phyloP scores from a whole-genome alignment of 2,113 vertebrate species.

The Ciconia stormi region DNA sequence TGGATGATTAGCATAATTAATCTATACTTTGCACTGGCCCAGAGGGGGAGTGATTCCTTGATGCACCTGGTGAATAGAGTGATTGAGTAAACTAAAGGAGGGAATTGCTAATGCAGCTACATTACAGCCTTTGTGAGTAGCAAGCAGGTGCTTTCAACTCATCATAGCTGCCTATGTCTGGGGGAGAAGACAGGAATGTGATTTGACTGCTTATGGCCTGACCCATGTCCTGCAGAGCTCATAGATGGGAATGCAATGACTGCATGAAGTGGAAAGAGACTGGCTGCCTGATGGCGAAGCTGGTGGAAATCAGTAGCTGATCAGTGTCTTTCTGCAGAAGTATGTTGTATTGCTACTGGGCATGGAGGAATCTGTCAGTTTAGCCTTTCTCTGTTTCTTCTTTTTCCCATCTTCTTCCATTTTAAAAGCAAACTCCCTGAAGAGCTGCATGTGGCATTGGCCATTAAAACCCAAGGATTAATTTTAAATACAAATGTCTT shows the following conservation, averaged over 20 bases:
- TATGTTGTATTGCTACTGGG: neutral
- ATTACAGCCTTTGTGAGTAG: neutral
- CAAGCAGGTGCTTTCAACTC: neutral
- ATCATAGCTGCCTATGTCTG: neutral
- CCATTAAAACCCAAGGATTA: neutral
- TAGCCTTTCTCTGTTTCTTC: neutral
- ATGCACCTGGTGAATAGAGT: conserved; percentile 1
- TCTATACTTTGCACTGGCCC: neutral
- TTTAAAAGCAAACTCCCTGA: neutral
- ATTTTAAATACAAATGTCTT: neutral
- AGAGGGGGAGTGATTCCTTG: neutral
- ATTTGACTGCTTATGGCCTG: neutral
- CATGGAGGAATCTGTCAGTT: neutral
- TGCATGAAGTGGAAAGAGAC: neutral
- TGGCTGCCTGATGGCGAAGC: neutral
- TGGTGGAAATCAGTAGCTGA: neutral
- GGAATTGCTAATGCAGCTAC: neutral
- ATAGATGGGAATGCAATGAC: neutral
- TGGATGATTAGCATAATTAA: conserved; percentile 51
- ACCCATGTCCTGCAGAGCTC: neutral
- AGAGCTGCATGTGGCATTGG: neutral
- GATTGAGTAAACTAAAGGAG: conserved; percentile 15
- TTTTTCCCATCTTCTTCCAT: neutral
- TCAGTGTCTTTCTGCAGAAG: neutral
- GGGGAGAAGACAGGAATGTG: neutral